Conservation (phyloP, 2,888 invertebrate species). For the Noctua comes region DNA sequence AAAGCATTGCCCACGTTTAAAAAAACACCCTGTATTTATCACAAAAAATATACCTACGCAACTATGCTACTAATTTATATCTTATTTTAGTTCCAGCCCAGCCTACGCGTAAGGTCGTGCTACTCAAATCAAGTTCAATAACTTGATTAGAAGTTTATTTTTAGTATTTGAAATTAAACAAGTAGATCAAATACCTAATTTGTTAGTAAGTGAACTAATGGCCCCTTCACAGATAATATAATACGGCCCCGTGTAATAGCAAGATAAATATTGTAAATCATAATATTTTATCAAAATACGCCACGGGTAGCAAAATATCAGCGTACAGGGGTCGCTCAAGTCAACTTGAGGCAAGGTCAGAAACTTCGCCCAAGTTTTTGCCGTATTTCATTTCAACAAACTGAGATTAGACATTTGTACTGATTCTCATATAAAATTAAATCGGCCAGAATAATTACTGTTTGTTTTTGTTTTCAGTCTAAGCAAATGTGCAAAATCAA, state of each 20-base stretch:
- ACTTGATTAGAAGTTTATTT: neutral
- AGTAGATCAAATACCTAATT: neutral
- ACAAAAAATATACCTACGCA: neutral
- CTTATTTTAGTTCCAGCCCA: neutral
- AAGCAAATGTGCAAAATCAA: too few species aligned
- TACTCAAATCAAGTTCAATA: neutral
- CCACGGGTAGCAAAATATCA: conserved; percentile 31
- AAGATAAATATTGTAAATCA: conserved; percentile 10
- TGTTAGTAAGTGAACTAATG: neutral
- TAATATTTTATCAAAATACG: conserved; percentile 34
- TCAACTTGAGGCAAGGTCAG: conserved; percentile 41
- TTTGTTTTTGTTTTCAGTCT: neutral
- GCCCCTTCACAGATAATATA: too few species aligned
- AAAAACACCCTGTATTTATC: too few species aligned
- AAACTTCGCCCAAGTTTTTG: conserved; percentile 23
- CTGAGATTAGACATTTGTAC: conserved; percentile 22
- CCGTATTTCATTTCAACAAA: conserved; percentile 46
- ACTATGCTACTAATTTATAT: neutral
- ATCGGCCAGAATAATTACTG: conserved; percentile 21
- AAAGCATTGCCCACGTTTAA: too few species aligned
- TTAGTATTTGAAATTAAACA: conserved; percentile 2
- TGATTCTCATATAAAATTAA: conserved; percentile 28
- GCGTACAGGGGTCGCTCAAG: conserved; percentile 34
- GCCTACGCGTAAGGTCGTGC: neutral
- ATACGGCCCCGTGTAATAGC: conserved; percentile 8